These are phyloP conservation scores for Tuberolachnus salignus DNA, from an alignment of 2,888 invertebrate species.

Conservation along the genomic window DNA sequence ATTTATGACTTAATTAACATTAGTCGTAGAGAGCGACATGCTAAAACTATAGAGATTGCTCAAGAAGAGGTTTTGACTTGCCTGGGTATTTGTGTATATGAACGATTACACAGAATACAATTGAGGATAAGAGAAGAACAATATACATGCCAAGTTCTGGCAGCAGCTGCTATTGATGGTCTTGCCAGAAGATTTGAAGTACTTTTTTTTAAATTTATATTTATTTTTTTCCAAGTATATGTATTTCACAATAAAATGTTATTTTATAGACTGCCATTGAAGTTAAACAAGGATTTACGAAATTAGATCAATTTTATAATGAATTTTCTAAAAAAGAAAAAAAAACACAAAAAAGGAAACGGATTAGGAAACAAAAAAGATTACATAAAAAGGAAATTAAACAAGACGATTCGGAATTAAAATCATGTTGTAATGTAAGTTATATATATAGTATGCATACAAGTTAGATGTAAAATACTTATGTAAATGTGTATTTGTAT, in stretches of 20 bases:
- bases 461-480: neutral
- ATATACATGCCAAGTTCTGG: slow-evolving; percentile 90
- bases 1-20: slow-evolving; percentile 16
- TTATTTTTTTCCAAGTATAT: slow-evolving; percentile 9
- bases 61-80: slow-evolving; percentile 96
- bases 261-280: slow-evolving; percentile 76
- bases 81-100: slow-evolving; percentile 90
- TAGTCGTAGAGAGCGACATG: slow-evolving; percentile 81
- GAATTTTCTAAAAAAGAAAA: slow-evolving; percentile 87
- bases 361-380: slow-evolving; percentile 83
- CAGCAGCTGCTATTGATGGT: slow-evolving; percentile 85
- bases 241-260: slow-evolving; percentile 23
- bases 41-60: slow-evolving; percentile 95
- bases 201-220: slow-evolving; percentile 58
- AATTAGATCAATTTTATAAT: slow-evolving; percentile 84
- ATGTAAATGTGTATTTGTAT: neutral
- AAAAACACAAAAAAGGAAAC: slow-evolving; percentile 81
- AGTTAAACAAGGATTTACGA: slow-evolving; percentile 84
- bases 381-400: slow-evolving; percentile 74
- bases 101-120: slow-evolving; percentile 84
- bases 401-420: slow-evolving; percentile 58
- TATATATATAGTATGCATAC: neutral
- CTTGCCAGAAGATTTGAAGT: slow-evolving; percentile 84
- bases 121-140: slow-evolving; percentile 88
- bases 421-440: slow-evolving; percentile 64